These are phyloP conservation scores for Desoria tigrina DNA, from an alignment of 2,888 invertebrate species.

Conservation along the genomic window DNA sequence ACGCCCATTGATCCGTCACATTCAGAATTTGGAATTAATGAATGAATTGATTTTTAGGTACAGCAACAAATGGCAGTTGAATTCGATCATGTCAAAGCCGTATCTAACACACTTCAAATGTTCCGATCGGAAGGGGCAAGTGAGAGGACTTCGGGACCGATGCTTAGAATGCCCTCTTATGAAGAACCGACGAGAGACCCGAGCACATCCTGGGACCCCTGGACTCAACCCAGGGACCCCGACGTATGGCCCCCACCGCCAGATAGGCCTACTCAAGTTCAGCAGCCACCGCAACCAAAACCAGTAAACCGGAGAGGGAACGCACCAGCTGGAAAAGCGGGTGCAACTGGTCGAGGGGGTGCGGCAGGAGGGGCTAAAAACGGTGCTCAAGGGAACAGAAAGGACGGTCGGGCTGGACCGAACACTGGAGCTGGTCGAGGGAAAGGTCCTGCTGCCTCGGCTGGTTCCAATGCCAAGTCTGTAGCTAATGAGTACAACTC, in stretches of 20 bases:
- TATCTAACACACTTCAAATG: slow-evolving; percentile 72
- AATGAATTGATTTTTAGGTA: slow-evolving; percentile 66
- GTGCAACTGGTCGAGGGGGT: slow-evolving; percentile 10
- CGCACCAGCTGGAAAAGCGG: slow-evolving; percentile 25
- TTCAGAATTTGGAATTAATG: too few species aligned
- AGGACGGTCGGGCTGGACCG: slow-evolving; percentile 29
- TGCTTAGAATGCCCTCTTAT: slow-evolving; percentile 56
- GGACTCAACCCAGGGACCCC: slow-evolving; percentile 63
- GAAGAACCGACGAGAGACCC: slow-evolving; percentile 74
- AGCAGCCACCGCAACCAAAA: slow-evolving; percentile 20
- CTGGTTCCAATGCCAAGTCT: slow-evolving; percentile 17
- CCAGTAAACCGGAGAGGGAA: slow-evolving; percentile 39
- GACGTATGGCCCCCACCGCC: slow-evolving; percentile 62
- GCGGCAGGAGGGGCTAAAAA: neutral
- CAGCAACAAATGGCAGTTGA: slow-evolving; percentile 86
- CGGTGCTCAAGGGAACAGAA: slow-evolving; percentile 26
- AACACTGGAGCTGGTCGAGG: slow-evolving; percentile 21
- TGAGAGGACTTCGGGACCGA: slow-evolving; percentile 50
- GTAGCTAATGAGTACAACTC: slow-evolving; percentile 33
- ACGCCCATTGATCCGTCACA: too few species aligned
- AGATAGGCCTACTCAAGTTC: slow-evolving; percentile 49
- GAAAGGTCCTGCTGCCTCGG: slow-evolving; percentile 13
- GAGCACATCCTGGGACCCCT: slow-evolving; percentile 68
- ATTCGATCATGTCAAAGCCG: slow-evolving; percentile 84
- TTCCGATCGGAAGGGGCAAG: slow-evolving; percentile 70